Base-by-base conservation (phyloP, 92 coral and sea anemone genomes). In the Bergia puertoricense region DNA sequence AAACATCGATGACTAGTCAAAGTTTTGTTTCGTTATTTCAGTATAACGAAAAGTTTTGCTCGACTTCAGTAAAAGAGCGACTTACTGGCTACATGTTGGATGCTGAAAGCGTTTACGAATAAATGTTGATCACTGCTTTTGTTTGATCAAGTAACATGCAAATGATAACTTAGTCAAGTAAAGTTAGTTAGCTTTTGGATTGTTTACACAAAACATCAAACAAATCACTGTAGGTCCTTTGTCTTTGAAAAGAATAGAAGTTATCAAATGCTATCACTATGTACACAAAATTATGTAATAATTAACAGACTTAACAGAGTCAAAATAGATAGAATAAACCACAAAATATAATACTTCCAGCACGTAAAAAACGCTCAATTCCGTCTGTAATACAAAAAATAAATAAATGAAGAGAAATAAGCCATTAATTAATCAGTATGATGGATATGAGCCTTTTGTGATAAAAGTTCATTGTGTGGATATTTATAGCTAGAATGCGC, bases 351-450 rank as follows among this genome's bases (percentile, higher is more conserved):
- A 18, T 22, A 62, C 18, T 62, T 15, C 30, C 7, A 20, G 69
- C 30, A 54, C 16, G 59, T 11, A 6, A 18, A 54, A 54, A 54
- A 54, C 15, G n/a, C 4, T 62, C 30, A 62, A 62, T 62, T 18
- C 8, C 8, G 54, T 48, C 4, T 48, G 5, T 4, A 48, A 48
- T 4, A 48, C 30, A 30, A 30, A 30, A 30, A 30, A 30, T 30
- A 23, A 50, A 80, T 66, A 46, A 40, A 30, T 68, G 37, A 50
- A 80, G 56, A 36, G 23, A 80, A 38, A 88, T 46, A 56, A 74
- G 6, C 11, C 20, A 14, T 2, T 13, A 54, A 54, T 54, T 2
- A 54, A 54, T 54, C 11, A 11, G 59, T 11, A 54, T 54, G 11
- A 54, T 54, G 11, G 59, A 54, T 54, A 11, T 3, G 2, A 0